A percentile compares a stretch with the other conserved stretches of the same genome.
Evolutionary conservation across 2,113 vertebrate species (phyloP).

Genomic region (Ophiodon elongatus): DNA sequence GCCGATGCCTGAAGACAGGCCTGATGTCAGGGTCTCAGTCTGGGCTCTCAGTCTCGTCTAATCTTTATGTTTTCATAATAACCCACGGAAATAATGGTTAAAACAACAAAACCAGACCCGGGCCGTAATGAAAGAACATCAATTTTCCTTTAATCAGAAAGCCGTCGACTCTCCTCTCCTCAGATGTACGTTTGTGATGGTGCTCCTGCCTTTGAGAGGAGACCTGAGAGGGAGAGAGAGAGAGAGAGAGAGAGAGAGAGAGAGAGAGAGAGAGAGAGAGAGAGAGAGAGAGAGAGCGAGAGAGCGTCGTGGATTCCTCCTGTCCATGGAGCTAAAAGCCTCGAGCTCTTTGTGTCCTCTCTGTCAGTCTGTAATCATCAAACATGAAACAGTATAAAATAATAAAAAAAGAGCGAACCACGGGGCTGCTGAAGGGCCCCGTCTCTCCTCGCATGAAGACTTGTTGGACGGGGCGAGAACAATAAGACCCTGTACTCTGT

Average conservation of each 20-base stretch:
- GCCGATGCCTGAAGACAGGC: not conserved
- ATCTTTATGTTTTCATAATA: not conserved
- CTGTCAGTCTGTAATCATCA: constrained; percentile 53
- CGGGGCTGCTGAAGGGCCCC: constrained; percentile 5
- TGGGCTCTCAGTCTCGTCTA: not conserved
- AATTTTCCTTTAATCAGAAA: constrained; percentile 51
- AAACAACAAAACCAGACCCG: not conserved
- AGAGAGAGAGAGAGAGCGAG: constrained; percentile 21
- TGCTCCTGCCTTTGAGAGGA: constrained; percentile 31
- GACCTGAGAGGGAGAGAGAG: constrained; percentile 30
- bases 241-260: constrained; percentile 23
- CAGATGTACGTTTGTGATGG: constrained; percentile 5
- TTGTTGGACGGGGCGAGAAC: constrained; percentile 14
- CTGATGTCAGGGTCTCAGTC: not conserved
- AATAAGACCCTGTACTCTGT: constrained; percentile 28
- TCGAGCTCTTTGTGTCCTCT: constrained; percentile 31
- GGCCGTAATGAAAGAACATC: not conserved
- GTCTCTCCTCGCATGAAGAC: constrained; percentile 21
- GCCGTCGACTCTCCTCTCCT: constrained; percentile 21
- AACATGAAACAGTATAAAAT: constrained; percentile 42
- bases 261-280: constrained; percentile 13
- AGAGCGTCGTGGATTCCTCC: constrained; percentile 13
- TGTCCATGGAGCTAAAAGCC: constrained; percentile 39
- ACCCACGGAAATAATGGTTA: not conserved
- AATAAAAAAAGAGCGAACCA: not conserved